Base-by-base conservation (phyloP, 2,113 vertebrate genomes). In the Garra rufa region DNA sequence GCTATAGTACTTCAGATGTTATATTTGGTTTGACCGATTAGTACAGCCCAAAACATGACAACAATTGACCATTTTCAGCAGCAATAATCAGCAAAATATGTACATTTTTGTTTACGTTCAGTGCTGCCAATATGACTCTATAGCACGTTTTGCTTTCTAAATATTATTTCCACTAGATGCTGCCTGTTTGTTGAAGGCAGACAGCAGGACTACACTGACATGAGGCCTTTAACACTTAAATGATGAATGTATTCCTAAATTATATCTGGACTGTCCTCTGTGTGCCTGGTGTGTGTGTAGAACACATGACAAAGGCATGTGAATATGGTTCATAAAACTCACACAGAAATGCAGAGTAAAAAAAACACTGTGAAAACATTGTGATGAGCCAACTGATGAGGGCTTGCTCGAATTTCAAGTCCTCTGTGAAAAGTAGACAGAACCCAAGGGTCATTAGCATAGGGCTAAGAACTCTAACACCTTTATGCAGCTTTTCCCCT, bases 391-490 rank as follows among this genome's bases (percentile, higher is more conserved):
- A 11, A 44, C 26, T 26, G 26, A 63, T 21, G 21, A 44, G 43
- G 9, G 19, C 3, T 70, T 70, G 17, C 21, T 70, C 3, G 3
- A 86, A 9, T 30, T 82, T 6, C 86, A 88, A 90, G 85, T 55
- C 87, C 88, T 89, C 86, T 93, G 91, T 89, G 92, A 92, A 94
- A 93, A 94, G 91, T 93, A 85, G 87, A 87, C 81, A 85, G 88
- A 85, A 76, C 80, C 87, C 89, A 89, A 88, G 63, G 87, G 67
- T 88, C 81, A 92, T 94, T 94, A 94, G 86, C 83, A 59, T 78
- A 15, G 9, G 76, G 44, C 57, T 79, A 80, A 87, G 65, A 83
- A 61, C 84, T 86, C 76, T 92, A 82, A 11, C 92, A 93, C 89
- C 76, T 89, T 30, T 0, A 34, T 57, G 93, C 69, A 17, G 86